Conservation (phyloP, 1,140 invertebrate genomes). For the Brachionus paranguensis region DNA sequence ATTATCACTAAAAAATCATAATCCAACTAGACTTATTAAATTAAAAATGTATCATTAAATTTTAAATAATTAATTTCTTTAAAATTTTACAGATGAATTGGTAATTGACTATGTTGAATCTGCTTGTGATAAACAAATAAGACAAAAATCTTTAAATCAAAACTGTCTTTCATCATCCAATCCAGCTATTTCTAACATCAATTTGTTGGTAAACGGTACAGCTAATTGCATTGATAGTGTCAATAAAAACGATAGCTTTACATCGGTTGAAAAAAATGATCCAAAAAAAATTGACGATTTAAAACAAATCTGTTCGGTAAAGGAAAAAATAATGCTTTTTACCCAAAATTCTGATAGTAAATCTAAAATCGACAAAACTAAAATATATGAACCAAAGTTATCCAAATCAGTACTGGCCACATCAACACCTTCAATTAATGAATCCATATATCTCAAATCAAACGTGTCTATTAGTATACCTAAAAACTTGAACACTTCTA, state of each 20-base stretch:
- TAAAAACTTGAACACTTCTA: background rate
- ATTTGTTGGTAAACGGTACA: background rate
- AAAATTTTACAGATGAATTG: background rate
- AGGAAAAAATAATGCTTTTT: slow-evolving; percentile 30
- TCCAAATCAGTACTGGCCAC: background rate
- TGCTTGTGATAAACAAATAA: slow-evolving; percentile 26
- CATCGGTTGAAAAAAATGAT: background rate
- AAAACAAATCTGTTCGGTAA: background rate
- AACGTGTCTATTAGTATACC: background rate
- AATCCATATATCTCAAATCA: background rate
- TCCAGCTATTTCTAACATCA: background rate
- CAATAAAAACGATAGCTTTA: background rate
- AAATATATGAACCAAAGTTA: slow-evolving; percentile 14
- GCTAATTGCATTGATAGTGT: background rate
- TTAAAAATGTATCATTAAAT: too few relatives aligned
- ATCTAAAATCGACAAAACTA: background rate
- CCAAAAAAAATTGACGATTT: background rate
- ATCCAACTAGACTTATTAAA: too few relatives aligned
- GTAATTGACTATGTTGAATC: slow-evolving; percentile 24
- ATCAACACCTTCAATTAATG: background rate
- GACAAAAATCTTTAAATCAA: background rate
- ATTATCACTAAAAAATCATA: too few relatives aligned
- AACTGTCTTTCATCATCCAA: background rate
- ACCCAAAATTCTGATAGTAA: background rate
- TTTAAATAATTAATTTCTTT: background rate